Evolutionary conservation across 2,888 invertebrate genomes (phyloP).

Genomic region (Rotaria macrura): DNA sequence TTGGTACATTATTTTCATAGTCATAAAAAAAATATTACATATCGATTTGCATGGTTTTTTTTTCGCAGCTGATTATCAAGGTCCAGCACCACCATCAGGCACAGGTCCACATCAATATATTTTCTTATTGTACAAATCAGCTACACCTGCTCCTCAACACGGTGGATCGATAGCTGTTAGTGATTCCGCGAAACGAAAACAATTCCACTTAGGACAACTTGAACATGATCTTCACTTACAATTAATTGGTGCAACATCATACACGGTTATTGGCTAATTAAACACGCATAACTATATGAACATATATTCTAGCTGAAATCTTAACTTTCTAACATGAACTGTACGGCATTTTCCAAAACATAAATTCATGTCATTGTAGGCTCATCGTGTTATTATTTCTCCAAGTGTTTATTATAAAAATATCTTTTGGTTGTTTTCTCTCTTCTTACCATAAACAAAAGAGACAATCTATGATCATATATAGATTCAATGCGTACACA

Average conservation of each 20-base stretch:
- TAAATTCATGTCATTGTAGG: too few relatives aligned
- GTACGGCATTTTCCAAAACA: too few relatives aligned
- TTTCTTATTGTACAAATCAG: not conserved
- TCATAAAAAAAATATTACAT: not conserved
- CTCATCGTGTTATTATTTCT: too few relatives aligned
- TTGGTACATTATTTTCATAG: not conserved
- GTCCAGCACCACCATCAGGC: not conserved
- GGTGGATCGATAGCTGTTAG: not conserved
- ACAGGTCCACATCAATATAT: slow-evolving; percentile 17
- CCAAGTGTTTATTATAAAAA: too few relatives aligned
- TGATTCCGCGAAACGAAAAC: not conserved
- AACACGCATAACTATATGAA: too few relatives aligned
- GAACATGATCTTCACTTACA: not conserved
- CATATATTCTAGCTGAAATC: not conserved
- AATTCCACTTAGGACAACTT: not conserved
- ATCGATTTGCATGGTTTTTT: not conserved
- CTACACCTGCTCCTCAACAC: not conserved
- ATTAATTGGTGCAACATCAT: not conserved
- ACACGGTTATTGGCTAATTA: not conserved
- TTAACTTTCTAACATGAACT: not conserved
- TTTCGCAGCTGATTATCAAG: not conserved
- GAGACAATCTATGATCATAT: too few relatives aligned
- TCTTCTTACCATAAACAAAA: too few relatives aligned
- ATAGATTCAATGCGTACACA: too few relatives aligned
- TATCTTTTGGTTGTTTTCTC: too few relatives aligned